Conservation (phyloP, 2,797 vertebrate genomes). For the Delichon dasypus region DNA sequence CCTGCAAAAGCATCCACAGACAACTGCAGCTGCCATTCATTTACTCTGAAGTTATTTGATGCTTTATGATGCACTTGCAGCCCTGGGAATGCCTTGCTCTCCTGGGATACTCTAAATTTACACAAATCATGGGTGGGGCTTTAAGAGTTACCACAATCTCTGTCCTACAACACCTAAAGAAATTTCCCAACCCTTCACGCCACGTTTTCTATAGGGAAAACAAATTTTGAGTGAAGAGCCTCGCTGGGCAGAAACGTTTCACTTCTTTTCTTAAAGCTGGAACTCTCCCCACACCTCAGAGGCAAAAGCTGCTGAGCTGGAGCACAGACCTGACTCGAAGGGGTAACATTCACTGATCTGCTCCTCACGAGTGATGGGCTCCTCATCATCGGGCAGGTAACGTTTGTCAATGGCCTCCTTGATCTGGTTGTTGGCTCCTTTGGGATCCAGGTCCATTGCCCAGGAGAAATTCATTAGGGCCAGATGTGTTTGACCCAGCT, state of each 20-base stretch:
- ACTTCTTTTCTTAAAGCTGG: fast-evolving
- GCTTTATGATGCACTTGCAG: neutral
- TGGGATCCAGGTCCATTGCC: slow-evolving; percentile 99
- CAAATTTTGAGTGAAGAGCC: neutral
- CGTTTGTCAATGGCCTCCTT: slow-evolving; percentile 99
- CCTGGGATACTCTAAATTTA: neutral
- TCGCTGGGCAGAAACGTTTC: neutral
- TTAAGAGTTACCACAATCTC: neutral
- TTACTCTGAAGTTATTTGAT: neutral
- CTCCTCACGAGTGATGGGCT: slow-evolving; percentile 86
- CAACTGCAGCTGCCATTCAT: neutral
- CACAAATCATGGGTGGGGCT: neutral
- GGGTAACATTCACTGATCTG: slow-evolving; percentile 80
- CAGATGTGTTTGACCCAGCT: slow-evolving; percentile 94
- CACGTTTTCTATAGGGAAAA: neutral
- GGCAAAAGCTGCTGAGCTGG: neutral
- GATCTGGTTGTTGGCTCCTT: slow-evolving; percentile 99
- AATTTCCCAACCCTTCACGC: neutral
- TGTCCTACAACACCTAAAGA: neutral
- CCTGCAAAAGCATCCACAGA: neutral
- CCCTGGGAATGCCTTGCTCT: neutral
- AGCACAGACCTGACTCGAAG: slow-evolving; percentile 75
- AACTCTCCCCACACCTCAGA: neutral
- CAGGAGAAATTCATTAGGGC: slow-evolving; percentile 99
- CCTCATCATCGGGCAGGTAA: slow-evolving; percentile 96